Percentiles rank a stretch among this genome's conserved stretches.
Conservation (phyloP, 2,797 vertebrate genomes). For the Tenualosa thibaudeaui region DNA sequence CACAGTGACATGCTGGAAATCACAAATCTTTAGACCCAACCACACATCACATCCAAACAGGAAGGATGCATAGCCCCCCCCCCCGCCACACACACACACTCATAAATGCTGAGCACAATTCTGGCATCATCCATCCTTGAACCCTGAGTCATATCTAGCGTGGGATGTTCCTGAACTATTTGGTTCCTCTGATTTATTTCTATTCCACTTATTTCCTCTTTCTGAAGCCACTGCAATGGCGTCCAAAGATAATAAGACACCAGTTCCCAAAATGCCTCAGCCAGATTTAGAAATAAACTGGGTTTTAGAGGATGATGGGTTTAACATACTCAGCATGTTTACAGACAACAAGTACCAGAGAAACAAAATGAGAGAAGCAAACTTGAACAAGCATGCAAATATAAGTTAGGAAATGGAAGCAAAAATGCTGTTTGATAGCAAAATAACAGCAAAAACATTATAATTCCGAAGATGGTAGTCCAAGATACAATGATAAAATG, state of each 20-base stretch:
- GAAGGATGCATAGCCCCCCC: not conserved
- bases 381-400: not conserved
- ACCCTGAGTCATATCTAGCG: not conserved
- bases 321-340: constrained; percentile 1
- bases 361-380: not conserved
- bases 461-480: not conserved
- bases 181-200: not conserved
- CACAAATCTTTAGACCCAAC: not conserved
- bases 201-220: not conserved
- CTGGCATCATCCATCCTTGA: constrained; percentile 1
- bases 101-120: not conserved
- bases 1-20: too few relatives aligned
- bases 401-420: not conserved
- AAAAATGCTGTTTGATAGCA: not conserved
- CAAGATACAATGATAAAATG: too few relatives aligned
- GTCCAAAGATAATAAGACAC: not conserved
- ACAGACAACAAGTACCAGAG: not conserved
- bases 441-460: too few relatives aligned
- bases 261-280: not conserved
- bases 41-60: not conserved
- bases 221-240: not conserved
- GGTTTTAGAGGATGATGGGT: not conserved
- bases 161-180: not conserved
- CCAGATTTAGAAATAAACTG: not conserved
- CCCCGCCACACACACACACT: not conserved